These are phyloP conservation scores for Drosophila repletoides DNA, from an alignment of 1,140 invertebrate genomes.

Conservation along the genomic window DNA sequence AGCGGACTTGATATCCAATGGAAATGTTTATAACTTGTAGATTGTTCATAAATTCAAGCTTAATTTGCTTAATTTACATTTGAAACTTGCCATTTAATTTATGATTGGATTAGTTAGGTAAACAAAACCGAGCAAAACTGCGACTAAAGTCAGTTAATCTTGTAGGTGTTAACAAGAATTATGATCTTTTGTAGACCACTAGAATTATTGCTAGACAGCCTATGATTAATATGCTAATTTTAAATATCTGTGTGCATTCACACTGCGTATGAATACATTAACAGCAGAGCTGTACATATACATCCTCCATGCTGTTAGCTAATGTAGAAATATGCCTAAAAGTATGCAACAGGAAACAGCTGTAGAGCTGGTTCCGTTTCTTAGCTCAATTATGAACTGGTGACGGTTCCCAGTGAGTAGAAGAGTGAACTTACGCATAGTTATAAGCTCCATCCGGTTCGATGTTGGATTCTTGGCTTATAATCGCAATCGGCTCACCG, in stretches of 20 bases:
- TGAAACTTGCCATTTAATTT: slow-evolving; percentile 15
- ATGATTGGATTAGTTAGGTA: slow-evolving; percentile 15
- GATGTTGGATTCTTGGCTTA: slow-evolving; percentile 86
- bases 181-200: background rate
- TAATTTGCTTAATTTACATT: slow-evolving; percentile 40
- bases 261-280: too few species aligned
- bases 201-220: too few species aligned
- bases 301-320: background rate
- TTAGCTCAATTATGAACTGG: background rate
- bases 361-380: background rate
- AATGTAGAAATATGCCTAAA: slow-evolving; percentile 13
- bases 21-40: slow-evolving; percentile 18
- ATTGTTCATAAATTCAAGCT: slow-evolving; percentile 47
- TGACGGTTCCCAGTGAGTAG: background rate
- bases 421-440: slow-evolving; percentile 82
- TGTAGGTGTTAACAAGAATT: background rate
- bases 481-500: slow-evolving; percentile 85
- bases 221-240: too few species aligned
- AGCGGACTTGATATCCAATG: slow-evolving; percentile 26
- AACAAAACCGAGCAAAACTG: slow-evolving; percentile 1
- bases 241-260: too few species aligned
- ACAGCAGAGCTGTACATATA: too few species aligned
- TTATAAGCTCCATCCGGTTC: slow-evolving; percentile 86
- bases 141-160: background rate
- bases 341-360: slow-evolving; percentile 29